Evolutionary conservation across 2,113 vertebrate genomes (phyloP).

Genomic region (Steatornis caripensis): DNA sequence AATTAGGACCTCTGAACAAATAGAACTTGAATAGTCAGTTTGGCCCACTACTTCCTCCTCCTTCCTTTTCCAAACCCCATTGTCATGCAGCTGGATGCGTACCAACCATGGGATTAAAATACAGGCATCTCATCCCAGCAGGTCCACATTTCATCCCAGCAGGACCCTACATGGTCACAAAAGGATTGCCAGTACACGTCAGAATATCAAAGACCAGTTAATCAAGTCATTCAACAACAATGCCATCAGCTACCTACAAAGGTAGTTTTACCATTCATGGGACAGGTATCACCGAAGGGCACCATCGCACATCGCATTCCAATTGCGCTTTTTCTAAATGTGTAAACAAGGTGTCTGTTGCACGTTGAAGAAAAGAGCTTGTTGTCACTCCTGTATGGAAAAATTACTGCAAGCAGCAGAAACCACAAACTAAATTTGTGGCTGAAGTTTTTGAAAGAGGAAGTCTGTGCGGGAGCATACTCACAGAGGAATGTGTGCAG

Average conservation of each 20-base stretch:
- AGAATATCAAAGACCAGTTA: background rate
- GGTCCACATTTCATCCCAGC: background rate
- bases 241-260: background rate
- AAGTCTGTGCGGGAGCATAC: background rate
- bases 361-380: background rate
- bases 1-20: background rate
- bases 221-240: background rate
- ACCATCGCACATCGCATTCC: background rate
- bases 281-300: background rate
- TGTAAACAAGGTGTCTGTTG: background rate
- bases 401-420: background rate
- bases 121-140: background rate
- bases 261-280: background rate
- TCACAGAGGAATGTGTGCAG: background rate
- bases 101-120: background rate
- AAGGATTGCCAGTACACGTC: background rate
- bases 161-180: background rate
- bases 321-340: background rate
- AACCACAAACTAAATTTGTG: background rate
- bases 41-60: background rate
- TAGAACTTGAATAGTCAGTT: background rate
- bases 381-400: background rate
- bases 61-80: background rate
- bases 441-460: slow-evolving; percentile 22
- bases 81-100: background rate